Conservation (phyloP, 2,888 invertebrate species). For the Periphyllus acericola region DNA sequence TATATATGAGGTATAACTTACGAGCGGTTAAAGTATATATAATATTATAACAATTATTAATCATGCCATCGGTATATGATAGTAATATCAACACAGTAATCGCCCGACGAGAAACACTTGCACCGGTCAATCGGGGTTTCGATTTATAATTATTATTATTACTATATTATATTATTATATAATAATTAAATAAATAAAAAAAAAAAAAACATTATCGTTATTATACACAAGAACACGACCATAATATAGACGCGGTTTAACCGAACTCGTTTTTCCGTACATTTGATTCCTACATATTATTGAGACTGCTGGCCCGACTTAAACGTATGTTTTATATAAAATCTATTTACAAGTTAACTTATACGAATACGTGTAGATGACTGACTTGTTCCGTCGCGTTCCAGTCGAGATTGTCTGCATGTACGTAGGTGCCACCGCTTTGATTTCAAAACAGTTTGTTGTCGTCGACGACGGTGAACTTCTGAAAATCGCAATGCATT, state of each 20-base stretch:
- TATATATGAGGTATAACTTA: too few species aligned
- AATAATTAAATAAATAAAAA: too few species aligned
- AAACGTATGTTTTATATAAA: neutral
- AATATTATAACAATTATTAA: too few species aligned
- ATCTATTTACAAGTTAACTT: neutral
- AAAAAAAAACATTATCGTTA: neutral
- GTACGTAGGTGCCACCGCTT: neutral
- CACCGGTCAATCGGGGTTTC: too few species aligned
- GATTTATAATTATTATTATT: too few species aligned
- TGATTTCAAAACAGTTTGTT: constrained; percentile 36
- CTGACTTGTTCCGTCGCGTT: neutral
- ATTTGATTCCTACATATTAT: neutral
- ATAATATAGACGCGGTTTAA: neutral
- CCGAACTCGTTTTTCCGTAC: neutral
- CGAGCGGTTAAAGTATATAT: too few species aligned
- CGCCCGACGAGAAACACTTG: too few species aligned
- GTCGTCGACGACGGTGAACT: neutral
- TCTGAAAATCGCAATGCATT: neutral
- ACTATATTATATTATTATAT: neutral
- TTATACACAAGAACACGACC: neutral
- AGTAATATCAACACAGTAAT: too few species aligned
- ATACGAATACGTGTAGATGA: neutral
- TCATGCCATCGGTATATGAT: too few species aligned
- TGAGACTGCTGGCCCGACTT: neutral
- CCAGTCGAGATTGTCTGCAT: neutral